Evolutionary conservation across 2,797 vertebrate genomes (phyloP), one percentile per base, ranked within the genome.

Genomic region (Myotis findleyi): DNA sequence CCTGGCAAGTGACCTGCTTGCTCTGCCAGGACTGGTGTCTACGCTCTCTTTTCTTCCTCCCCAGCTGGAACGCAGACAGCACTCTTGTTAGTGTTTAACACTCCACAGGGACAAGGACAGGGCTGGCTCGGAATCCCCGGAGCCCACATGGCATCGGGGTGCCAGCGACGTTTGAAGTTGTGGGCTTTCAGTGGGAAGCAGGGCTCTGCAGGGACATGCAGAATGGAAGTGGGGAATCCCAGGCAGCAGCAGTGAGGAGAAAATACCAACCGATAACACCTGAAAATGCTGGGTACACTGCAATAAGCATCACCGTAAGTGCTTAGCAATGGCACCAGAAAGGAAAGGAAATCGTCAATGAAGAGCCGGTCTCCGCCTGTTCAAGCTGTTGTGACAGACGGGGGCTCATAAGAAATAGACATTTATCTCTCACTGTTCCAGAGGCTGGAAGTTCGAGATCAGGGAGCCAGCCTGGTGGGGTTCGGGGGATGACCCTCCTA

Each of bases 391-490:
- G 23, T 21, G 2, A 11, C 51, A 21, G 38, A 13, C 8, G 0
- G 18, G 0, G 6, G 55, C 79, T 73, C 4, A 10, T 41, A 23
- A 7, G 9, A 6, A 12, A 7, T 8, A 13, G 68, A 30, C 13
- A 6, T 6, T 41, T 41, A 17, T 1, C 25, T 30, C 55, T n/a
- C 57, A 38, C 53, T 18, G 55, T 62, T 41, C 55, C 4, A 3
- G 14, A 38, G 0, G 7, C 68, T 8, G 5, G 14, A n/a, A 0
- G 11, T 33, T 47, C 5, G 0, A 64, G 80, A 23, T 21, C 57
- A 27, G 36, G 83, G 47, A 33, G 55, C 57, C 2, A 0, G 18
- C 4, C 1, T 51, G n/a, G 41, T 6, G 10, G 30, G 76, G 30
- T 49, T 36, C 80, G 5, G 10, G 33, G 27, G 23, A 30, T 10